Conservation (phyloP, 23 tunicate species). For the Botrylloides violaceus region DNA sequence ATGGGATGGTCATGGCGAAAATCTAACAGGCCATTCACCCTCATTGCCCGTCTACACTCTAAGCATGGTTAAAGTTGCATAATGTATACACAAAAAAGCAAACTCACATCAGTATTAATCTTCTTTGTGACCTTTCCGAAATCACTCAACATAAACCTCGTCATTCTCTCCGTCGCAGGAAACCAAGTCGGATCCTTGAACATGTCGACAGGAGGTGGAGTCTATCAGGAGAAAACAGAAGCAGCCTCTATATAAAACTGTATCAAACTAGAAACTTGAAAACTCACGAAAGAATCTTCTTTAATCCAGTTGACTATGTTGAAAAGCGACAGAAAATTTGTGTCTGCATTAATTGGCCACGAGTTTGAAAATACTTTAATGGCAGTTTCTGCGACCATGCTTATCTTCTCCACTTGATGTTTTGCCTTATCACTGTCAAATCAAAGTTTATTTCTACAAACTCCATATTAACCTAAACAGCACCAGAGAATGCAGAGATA, state of each 20-base stretch:
- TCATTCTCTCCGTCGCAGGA: background rate
- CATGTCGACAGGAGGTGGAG: background rate
- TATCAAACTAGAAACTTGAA: background rate
- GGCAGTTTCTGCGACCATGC: constrained; percentile 10
- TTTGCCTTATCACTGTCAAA: background rate
- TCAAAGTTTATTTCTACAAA: too few relatives aligned
- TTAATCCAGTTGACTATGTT: constrained; percentile 15
- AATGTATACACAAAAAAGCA: too few relatives aligned
- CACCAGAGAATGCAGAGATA: too few relatives aligned
- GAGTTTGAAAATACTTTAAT: background rate
- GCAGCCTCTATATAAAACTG: background rate
- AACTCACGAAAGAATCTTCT: background rate
- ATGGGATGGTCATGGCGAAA: too few relatives aligned
- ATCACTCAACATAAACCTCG: background rate
- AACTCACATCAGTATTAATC: background rate
- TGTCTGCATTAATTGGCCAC: constrained; percentile 17
- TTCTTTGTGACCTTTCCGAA: background rate
- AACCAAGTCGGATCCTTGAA: constrained; percentile 16
- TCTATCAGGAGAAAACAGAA: background rate
- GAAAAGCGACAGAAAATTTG: constrained; percentile 5
- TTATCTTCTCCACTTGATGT: background rate
- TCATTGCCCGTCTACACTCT: too few relatives aligned
- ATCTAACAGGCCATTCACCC: too few relatives aligned
- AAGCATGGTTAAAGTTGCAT: too few relatives aligned
- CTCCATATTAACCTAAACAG: too few relatives aligned